Conservation (phyloP, 2,888 invertebrate species). For the Clostera curtula region DNA sequence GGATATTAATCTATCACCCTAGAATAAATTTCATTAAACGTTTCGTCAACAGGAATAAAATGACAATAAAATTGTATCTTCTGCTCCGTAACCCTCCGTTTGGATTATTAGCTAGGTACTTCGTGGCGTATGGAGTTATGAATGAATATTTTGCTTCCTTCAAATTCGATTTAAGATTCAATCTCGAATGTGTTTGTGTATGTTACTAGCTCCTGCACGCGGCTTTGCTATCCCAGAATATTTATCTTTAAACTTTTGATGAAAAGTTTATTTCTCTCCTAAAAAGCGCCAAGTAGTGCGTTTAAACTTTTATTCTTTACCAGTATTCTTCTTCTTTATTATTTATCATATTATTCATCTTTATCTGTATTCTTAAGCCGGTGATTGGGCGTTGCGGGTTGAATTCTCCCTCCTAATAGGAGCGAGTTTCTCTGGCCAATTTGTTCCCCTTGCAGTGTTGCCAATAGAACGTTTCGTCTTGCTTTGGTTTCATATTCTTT, state of each 20-base stretch:
- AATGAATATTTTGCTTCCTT: conserved; percentile 38
- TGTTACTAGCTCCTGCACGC: too few species aligned
- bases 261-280: neutral
- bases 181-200: too few species aligned
- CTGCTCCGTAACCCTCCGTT: conserved; percentile 32
- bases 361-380: too few species aligned
- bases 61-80: conserved; percentile 16
- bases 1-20: conserved; percentile 2
- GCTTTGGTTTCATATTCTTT: too few species aligned
- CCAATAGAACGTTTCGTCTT: too few species aligned
- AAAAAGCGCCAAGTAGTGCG: too few species aligned
- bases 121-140: conserved; percentile 41
- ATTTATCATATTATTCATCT: too few species aligned
- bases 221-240: too few species aligned
- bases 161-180: conserved; percentile 31
- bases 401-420: conserved; percentile 23
- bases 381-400: conserved; percentile 5
- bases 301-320: too few species aligned
- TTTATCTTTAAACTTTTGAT: conserved; percentile 2
- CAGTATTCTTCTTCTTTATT: too few species aligned
- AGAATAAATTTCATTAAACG: conserved; percentile 7
- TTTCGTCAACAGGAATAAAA: conserved; percentile 12
- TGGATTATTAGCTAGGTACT: conserved; percentile 56
- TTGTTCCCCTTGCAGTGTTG: conserved; percentile 45
- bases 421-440: conserved; percentile 43